phyloP scores from a whole-genome alignment of 2,113 vertebrate genomes.

The Dissostichus mawsoni region DNA sequence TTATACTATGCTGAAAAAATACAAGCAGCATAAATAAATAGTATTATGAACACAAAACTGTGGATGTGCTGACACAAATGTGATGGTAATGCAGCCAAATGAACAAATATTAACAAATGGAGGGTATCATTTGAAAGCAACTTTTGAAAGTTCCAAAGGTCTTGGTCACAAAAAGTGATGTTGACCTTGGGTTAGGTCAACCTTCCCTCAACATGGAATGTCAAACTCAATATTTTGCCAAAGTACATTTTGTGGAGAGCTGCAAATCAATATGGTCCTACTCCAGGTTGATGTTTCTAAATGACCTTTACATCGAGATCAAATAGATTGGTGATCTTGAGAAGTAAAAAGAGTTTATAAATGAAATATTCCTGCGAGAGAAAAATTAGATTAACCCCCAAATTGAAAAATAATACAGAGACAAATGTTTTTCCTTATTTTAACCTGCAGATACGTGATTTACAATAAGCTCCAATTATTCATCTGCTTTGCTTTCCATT shows the following conservation, averaged over 20 bases:
- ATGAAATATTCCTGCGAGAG: too few relatives aligned
- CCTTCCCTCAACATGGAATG: conserved; percentile 52
- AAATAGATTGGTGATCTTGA: too few relatives aligned
- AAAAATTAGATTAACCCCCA: too few relatives aligned
- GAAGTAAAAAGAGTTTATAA: too few relatives aligned
- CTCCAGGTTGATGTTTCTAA: too few relatives aligned
- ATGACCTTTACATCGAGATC: too few relatives aligned
- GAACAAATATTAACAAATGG: neutral
- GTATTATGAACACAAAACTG: conserved; percentile 1
- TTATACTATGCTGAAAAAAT: neutral
- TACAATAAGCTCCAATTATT: too few relatives aligned
- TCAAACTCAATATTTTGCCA: conserved; percentile 40
- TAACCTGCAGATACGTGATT: too few relatives aligned
- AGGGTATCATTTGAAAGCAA: neutral
- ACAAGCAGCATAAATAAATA: neutral
- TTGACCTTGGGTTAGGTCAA: conserved; percentile 51
- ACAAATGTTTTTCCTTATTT: too few relatives aligned
- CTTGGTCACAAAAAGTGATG: conserved; percentile 49
- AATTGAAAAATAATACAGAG: too few relatives aligned
- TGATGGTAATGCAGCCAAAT: neutral
- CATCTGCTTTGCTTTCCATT: too few relatives aligned
- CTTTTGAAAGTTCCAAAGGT: neutral
- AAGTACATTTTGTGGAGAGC: conserved; percentile 51
- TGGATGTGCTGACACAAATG: neutral
- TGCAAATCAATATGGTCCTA: conserved; percentile 50